Base-by-base conservation (phyloP, 2,888 invertebrate genomes). In the Bruchidius siliquastri region DNA sequence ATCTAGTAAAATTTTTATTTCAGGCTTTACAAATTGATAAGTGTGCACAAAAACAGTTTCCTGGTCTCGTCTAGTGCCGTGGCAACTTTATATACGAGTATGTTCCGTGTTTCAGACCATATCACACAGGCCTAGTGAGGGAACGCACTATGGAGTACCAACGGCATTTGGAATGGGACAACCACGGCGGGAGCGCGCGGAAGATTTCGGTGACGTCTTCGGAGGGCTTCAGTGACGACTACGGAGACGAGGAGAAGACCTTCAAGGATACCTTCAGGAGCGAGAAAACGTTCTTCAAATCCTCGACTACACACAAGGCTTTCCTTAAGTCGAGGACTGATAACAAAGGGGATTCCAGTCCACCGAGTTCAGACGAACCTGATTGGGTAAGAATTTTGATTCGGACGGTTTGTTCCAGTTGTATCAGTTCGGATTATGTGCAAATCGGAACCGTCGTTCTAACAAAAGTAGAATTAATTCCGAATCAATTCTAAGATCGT, bases 171-270 rank as follows among this genome's bases (percentile, higher is more conserved):
- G 88, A 88, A 78, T 89, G 89, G 72, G 89, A 89, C 73, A 79
- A 77, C 66, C 82, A 82, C 22, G 71, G 74, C 21, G 49, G 49
- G 6, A 49, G 49, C 18, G 8, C 49, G 18, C 77, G 84, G 21
- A 84, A 83, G 76, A 81, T 83, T 49, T 84, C 84, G 6, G 78
- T 80, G 6, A 85, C 85, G 0, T 86, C 85, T 0, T 85, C 85
- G 18, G 86, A 87, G 78, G 84, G 85, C 4, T 84, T 83, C 76
- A 85, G 84, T 72, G 85, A 85, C 71, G 83, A 82, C 76, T 84
- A 81, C 70, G 83, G 89, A 82, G 89, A 92, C 85, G 91, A 95
- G 87, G 91, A 92, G 88, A 79, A 94, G 88, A 90, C 92, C 82
- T 90, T 92, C 85, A 88, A 93, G 88, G 91, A 95, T 88, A 87